Evolutionary conservation across 2,888 invertebrate species (phyloP), one percentile per base, ranked within the genome.

Genomic region (Perizoma flavofasciatum): DNA sequence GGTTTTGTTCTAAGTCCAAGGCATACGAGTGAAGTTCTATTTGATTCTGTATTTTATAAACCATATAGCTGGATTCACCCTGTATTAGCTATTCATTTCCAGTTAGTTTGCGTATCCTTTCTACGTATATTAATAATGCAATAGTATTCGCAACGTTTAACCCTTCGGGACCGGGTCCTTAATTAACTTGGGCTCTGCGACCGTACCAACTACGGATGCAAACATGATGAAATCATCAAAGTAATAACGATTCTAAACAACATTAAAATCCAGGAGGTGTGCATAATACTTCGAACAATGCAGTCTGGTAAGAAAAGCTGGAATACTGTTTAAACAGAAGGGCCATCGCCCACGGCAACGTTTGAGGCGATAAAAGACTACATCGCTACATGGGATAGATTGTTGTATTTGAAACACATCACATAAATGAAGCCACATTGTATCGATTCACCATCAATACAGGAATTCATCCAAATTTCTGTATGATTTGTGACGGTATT

Each of bases 41-140:
- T 22, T 22, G 22, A 22, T 3, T 3, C 22, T 22, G n/a, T n/a
- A n/a, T n/a, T n/a, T n/a, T n/a, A 22, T 22, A 22, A 22, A 22
- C 22, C 22, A 22, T 22, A 22, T 22, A 2, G 1, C 22, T 37
- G 1, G 5, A 43, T 11, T 8, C 41, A n/a, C 41, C 8, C 6
- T 47, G 4, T 48, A 44, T 39, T 40, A 55, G 55, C 40, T 41
- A 53, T 63, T 59, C 9, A 52, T 56, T 59, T 59, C 35, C 52
- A 51, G 53, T 53, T 59, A 41, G 47, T 34, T 53, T 45, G 53
- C 22, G 44, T 59, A 55, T 54, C 55, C 41, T 54, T 50, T 50
- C 54, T 59, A 57, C 50, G 58, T 56, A 72, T 71, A 79, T 82
- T 77, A 81, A 77, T 82, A 79, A 82, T 82, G 78, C 81, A 82